Evolutionary conservation across 2,888 invertebrate species (phyloP).

Genomic region (Amphimallon solstitiale): DNA sequence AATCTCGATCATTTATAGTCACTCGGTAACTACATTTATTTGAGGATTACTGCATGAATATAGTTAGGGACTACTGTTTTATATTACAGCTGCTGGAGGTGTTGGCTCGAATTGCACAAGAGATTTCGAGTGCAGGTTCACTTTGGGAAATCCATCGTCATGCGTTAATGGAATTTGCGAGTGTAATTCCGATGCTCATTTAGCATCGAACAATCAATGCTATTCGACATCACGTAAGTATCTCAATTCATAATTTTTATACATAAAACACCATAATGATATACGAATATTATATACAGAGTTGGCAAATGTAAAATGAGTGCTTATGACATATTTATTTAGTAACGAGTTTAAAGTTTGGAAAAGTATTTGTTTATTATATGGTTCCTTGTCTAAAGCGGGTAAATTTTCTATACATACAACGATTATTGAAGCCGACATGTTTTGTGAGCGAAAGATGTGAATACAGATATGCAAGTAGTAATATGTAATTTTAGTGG

Average conservation of each 20-base stretch:
- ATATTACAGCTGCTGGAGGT: constrained; percentile 49
- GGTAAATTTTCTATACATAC: no score
- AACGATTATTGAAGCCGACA: no score
- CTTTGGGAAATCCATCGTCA: constrained; percentile 50
- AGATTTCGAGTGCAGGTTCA: constrained; percentile 56
- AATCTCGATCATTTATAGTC: no score
- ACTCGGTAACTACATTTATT: constrained; percentile 7
- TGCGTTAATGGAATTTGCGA: constrained; percentile 52
- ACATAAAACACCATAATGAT: no score
- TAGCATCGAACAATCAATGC: constrained; percentile 51
- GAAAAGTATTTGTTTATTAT: no score
- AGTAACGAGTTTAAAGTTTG: no score
- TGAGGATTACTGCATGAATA: no score
- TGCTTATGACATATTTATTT: no score
- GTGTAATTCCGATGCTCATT: constrained; percentile 53
- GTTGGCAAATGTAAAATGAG: neutral
- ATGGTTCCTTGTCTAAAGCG: no score
- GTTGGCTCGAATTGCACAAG: constrained; percentile 54
- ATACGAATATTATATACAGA: neutral
- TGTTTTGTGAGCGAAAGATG: no score
- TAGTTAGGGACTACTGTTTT: neutral
- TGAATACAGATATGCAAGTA: no score
- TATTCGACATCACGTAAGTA: constrained; percentile 54
- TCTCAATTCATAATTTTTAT: neutral
- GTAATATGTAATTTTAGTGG: no score